Base-by-base conservation (phyloP, 2,888 invertebrate species). In the Caenorhabditis drosophilae region DNA sequence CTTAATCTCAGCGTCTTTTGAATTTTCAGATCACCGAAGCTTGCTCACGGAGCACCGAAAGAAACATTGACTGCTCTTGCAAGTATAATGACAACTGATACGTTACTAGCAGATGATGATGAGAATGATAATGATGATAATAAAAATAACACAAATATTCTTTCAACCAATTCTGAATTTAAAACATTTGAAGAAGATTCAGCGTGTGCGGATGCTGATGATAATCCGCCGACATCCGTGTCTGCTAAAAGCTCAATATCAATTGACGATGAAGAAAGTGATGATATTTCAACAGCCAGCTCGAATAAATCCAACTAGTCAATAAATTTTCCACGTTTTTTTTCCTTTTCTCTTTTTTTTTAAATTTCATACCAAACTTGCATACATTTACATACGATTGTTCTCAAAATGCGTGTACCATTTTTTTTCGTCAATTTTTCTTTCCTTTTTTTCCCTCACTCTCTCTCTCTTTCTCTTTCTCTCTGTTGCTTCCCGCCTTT, bases 41-140 rank as follows among this genome's bases (percentile, higher is more conserved):
- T 12, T 4, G 4, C 23, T 23, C 20, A n/a, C 11, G 15, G 25
- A 22, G 18, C 11, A 6, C 15, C 22, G 26, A 67, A 61, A 55
- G 60, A 64, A 31, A 41, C 53, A 4, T 40, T 70, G 16, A 70
- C 67, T 9, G 67, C 70, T 0, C 23, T 67, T 45, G 58, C 70
- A 1, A 67, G 67, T 55, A 70, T 70, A 23, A 40, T 55, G 12
- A 70, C 70, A 12, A 61, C 67, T 1, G 70, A 70, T 27, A 70
- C 70, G 2, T 46, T 51, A 27, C 22, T 70, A 1, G 51, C 58
- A 7, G 66, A 67, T 25, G 60, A 61, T 12, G 59, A 58, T 35
- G 55, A 54, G 0, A 54, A 35, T 3, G 48, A 57, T n/a, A 25
- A 41, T 7, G 27, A 51, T 6, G 36, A 49, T 6, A n/a, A 4